phyloP scores from a whole-genome alignment of 2,797 vertebrate species.

The Esox lucius region DNA sequence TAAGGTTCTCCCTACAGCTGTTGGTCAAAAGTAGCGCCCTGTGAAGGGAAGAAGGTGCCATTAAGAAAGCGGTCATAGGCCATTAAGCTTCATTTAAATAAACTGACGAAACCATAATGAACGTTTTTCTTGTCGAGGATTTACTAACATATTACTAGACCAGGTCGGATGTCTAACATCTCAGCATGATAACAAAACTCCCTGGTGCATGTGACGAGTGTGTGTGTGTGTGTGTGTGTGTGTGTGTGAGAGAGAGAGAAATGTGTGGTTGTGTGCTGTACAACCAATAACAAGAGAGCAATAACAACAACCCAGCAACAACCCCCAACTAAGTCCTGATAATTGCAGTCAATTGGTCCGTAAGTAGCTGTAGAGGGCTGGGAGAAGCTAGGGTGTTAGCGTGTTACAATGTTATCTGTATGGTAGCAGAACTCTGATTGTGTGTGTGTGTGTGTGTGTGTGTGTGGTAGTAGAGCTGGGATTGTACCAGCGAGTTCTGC shows the following conservation, averaged over 20 bases:
- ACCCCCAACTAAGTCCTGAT: slow-evolving; percentile 63
- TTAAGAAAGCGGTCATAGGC: background rate
- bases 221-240: slow-evolving; percentile 32
- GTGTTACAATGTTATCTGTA: background rate
- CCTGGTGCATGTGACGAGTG: slow-evolving; percentile 18
- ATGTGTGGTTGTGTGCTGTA: slow-evolving; percentile 14
- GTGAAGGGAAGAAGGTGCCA: background rate
- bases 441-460: slow-evolving; percentile 92
- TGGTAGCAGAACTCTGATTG: slow-evolving; percentile 31
- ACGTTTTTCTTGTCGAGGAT: background rate
- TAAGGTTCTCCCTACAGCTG: no score
- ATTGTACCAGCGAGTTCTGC: slow-evolving; percentile 80
- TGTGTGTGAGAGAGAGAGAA: no score
- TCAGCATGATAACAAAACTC: slow-evolving; percentile 55
- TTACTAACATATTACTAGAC: slow-evolving; percentile 44
- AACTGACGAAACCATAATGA: background rate
- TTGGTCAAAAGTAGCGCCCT: no score
- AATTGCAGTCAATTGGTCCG: slow-evolving; percentile 79
- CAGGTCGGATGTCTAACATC: slow-evolving; percentile 56
- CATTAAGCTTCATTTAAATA: background rate
- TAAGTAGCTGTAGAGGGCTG: slow-evolving; percentile 75
- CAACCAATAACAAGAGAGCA: slow-evolving; percentile 71
- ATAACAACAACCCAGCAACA: slow-evolving; percentile 73
- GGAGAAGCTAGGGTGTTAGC: slow-evolving; percentile 27
- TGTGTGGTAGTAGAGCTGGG: slow-evolving; percentile 86